These are phyloP conservation scores for Diachrysia chrysitis DNA, from an alignment of 2,888 invertebrate species.

Conservation along the genomic window DNA sequence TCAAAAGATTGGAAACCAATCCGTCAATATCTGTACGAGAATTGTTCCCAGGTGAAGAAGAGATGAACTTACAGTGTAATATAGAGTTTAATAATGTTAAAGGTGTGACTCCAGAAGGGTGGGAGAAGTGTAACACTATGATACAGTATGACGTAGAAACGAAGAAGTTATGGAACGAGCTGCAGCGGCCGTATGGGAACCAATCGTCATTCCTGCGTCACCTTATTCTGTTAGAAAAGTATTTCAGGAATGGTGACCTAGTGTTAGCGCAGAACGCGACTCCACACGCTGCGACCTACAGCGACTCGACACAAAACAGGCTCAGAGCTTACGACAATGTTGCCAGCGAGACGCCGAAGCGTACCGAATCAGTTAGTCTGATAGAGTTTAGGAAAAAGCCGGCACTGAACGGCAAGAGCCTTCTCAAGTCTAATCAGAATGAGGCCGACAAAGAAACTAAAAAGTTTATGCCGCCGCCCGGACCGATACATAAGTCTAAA, in stretches of 20 bases:
- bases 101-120: constrained; percentile 94
- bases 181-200: constrained; percentile 96
- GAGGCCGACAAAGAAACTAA: constrained; percentile 74
- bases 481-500: constrained; percentile 71
- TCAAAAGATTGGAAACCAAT: constrained; percentile 92
- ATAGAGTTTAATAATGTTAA: constrained; percentile 92
- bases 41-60: constrained; percentile 95
- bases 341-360: constrained; percentile 71
- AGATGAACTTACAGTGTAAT: constrained; percentile 93
- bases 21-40: constrained; percentile 95
- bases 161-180: constrained; percentile 93
- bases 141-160: constrained; percentile 96
- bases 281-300: constrained; percentile 93
- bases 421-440: constrained; percentile 80
- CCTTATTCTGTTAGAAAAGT: constrained; percentile 94
- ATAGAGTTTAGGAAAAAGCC: constrained; percentile 85
- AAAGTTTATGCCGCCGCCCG: constrained; percentile 80
- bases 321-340: constrained; percentile 93
- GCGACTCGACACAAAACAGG: constrained; percentile 94
- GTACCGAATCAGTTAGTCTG: constrained; percentile 76
- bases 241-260: constrained; percentile 94
- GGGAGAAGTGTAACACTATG: constrained; percentile 94
- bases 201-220: constrained; percentile 95
- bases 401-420: constrained; percentile 81
- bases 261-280: constrained; percentile 92